phyloP scores from a whole-genome alignment of 2,888 invertebrate genomes.

The Tachina lurida region DNA sequence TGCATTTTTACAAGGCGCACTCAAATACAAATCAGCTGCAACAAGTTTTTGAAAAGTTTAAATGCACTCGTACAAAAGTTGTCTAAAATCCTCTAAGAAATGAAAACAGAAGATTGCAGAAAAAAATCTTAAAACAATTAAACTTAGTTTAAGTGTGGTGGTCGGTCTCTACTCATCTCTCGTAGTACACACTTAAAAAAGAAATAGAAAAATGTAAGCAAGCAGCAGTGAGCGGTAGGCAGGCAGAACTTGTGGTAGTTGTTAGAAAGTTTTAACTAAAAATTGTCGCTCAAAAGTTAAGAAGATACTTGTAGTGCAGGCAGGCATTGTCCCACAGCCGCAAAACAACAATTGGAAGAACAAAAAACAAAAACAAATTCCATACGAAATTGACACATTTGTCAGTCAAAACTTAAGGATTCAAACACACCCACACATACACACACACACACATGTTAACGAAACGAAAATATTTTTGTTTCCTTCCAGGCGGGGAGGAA shows the following conservation, averaged over 20 bases:
- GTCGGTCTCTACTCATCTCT: slow-evolving; percentile 61
- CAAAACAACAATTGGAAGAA: slow-evolving; percentile 23
- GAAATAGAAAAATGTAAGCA: slow-evolving; percentile 8
- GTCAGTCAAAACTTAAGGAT: slow-evolving; percentile 55
- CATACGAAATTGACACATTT: slow-evolving; percentile 69
- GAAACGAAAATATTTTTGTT: slow-evolving; percentile 17
- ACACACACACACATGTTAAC: neutral
- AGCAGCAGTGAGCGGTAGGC: slow-evolving; percentile 9
- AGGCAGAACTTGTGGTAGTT: slow-evolving; percentile 28
- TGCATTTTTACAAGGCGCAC: slow-evolving; percentile 46
- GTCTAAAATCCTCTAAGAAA: slow-evolving; percentile 51
- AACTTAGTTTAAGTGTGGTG: slow-evolving; percentile 66
- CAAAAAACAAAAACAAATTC: slow-evolving; percentile 37
- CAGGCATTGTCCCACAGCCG: slow-evolving; percentile 14
- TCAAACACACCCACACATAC: neutral
- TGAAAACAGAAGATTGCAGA: neutral
- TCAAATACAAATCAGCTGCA: slow-evolving; percentile 61
- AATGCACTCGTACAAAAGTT: slow-evolving; percentile 33
- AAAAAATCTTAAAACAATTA: slow-evolving; percentile 66
- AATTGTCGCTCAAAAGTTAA: slow-evolving; percentile 48
- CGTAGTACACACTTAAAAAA: slow-evolving; percentile 43
- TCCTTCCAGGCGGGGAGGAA: neutral
- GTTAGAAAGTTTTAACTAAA: slow-evolving; percentile 64
- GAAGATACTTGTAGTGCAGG: slow-evolving; percentile 19
- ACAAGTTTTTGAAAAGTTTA: slow-evolving; percentile 63